Base-by-base conservation (phyloP, 2,888 invertebrate species). In the Drosophila koepferae region DNA sequence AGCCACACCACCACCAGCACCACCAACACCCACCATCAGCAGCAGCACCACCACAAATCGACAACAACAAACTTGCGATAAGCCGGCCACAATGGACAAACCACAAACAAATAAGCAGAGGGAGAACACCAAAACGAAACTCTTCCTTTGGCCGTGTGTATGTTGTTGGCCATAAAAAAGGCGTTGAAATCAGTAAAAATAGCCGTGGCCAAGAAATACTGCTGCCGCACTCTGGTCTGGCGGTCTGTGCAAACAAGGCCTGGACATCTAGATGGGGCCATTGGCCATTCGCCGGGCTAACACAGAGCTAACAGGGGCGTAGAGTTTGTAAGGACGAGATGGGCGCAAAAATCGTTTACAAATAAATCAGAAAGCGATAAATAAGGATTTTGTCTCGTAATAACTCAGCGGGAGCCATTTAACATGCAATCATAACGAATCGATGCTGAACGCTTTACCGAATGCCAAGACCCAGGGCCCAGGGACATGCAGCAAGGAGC, bases 371-470 rank as follows among this genome's bases (percentile, higher is more conserved):
- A 91, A 91, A 92, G 92, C 92, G 92, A 92, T 92, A 92, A 92
- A 92, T 92, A 92, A 92, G 92, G 91, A 92, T 92, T 92, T 92
- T 92, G 92, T 92, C 92, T 92, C 92, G 92, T 92, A 92, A 92
- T 92, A 92, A 92, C 92, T 92, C 92, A 92, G 92, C 92, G 90
- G 92, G 92, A 92, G 91, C 90, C 91, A 91, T 91, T 92, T 92
- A 92, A 92, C 91, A 92, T 92, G 92, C 92, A 92, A 91, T 92
- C 91, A 91, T 91, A 91, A 91, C 91, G 91, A 91, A 91, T 91
- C 92, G 92, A 91, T 87, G 89, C 90, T 91, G 91, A 89, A 91
- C 85, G 91, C 89, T 90, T 86, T 86, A 82, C 80, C 71, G 62
- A 74, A 71, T 74, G 75, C 70, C 72, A 71, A 60, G 54, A 46